A percentile compares a stretch with the other conserved stretches of the same genome.
phyloP scores from a whole-genome alignment of 1,140 invertebrate genomes.

The Plodia interpunctella region DNA sequence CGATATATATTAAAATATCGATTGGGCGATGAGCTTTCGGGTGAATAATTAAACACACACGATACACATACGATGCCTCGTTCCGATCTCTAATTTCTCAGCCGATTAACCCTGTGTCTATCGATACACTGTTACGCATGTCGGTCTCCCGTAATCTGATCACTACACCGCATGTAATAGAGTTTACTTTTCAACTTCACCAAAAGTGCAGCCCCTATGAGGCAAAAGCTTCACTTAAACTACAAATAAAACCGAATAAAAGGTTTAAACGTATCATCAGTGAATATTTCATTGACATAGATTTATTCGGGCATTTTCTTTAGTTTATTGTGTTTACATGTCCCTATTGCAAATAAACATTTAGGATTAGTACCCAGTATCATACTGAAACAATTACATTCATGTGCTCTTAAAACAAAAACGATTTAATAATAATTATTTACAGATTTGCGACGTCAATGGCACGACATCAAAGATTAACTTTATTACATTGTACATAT shows the following conservation, averaged over 20 bases:
- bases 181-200: background rate
- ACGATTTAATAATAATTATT: background rate
- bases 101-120: constrained; percentile 24
- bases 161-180: background rate
- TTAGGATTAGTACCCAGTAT: too few relatives aligned
- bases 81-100: constrained; percentile 33
- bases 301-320: too few relatives aligned
- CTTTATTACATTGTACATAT: constrained; percentile 3
- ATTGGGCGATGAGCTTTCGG: constrained; percentile 10
- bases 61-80: constrained; percentile 6
- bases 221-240: too few relatives aligned
- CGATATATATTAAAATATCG: constrained; percentile 9
- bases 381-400: background rate
- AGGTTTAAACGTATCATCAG: too few relatives aligned
- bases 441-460: background rate
- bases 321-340: too few relatives aligned
- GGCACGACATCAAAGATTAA: background rate
- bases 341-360: too few relatives aligned
- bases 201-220: too few relatives aligned
- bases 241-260: too few relatives aligned
- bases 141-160: background rate
- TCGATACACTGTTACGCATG: background rate
- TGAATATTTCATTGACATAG: too few relatives aligned
- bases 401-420: background rate
- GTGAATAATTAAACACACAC: constrained; percentile 11